These are phyloP conservation scores for Pavo muticus DNA, from an alignment of 2,113 vertebrate genomes.

Conservation along the genomic window DNA sequence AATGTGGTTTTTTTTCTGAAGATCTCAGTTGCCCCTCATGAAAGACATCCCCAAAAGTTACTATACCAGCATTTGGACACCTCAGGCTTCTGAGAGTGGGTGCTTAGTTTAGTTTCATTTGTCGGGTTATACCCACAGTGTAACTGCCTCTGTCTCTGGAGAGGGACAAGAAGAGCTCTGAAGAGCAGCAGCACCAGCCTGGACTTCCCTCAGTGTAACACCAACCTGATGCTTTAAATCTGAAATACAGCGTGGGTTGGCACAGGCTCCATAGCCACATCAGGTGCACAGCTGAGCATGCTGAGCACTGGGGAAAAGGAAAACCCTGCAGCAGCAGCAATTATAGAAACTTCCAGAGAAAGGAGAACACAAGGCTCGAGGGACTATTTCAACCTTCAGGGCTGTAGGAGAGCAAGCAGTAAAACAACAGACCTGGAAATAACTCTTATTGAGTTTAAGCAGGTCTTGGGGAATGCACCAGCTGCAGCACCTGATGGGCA, in stretches of 20 bases:
- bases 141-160: background rate
- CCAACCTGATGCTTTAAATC: background rate
- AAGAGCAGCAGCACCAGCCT: background rate
- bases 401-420: background rate
- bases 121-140: background rate
- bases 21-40: accelerated
- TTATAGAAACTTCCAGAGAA: conserved; percentile 42
- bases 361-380: conserved; percentile 21
- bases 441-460: conserved; percentile 19
- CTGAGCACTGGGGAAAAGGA: background rate
- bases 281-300: background rate
- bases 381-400: background rate
- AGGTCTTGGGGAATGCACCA: background rate
- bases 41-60: background rate
- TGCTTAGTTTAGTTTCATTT: background rate
- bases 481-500: conserved; percentile 33
- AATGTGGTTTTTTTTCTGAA: background rate
- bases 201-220: background rate
- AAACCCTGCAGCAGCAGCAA: background rate
- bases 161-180: background rate
- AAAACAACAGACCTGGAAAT: conserved; percentile 48
- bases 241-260: background rate
- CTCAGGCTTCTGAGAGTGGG: background rate
- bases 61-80: accelerated
- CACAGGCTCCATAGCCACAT: background rate